phyloP scores from a whole-genome alignment of 2,797 vertebrate species.

The Momotus momota region DNA sequence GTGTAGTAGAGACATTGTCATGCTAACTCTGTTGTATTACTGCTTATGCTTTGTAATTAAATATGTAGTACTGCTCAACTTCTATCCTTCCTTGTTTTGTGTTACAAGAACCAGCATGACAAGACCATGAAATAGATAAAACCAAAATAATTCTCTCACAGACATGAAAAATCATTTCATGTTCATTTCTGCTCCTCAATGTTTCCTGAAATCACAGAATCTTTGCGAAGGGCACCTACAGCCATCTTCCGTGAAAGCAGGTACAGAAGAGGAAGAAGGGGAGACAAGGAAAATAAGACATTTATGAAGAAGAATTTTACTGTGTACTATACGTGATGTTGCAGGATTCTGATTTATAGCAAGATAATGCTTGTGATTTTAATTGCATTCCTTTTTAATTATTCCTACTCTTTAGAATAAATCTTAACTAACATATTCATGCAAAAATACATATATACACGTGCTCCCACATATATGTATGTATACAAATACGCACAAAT shows the following conservation, averaged over 20 bases:
- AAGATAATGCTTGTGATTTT: neutral
- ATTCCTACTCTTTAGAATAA: neutral
- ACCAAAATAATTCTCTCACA: neutral
- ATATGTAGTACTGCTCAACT: neutral
- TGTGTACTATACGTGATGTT: neutral
- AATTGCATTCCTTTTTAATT: neutral
- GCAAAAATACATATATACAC: neutral
- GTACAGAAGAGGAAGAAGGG: neutral
- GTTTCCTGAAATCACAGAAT: neutral
- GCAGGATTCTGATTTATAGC: neutral
- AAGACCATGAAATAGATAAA: neutral
- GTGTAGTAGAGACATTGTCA: slow-evolving; percentile 18
- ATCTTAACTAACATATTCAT: neutral
- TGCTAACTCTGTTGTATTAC: neutral
- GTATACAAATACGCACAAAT: neutral
- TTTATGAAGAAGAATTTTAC: neutral
- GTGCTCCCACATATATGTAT: neutral
- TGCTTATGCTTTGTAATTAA: slow-evolving; percentile 19
- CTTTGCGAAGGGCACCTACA: neutral
- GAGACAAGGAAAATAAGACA: neutral
- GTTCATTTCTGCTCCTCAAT: neutral
- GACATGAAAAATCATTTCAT: neutral
- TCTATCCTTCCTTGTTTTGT: neutral
- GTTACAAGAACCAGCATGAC: neutral
- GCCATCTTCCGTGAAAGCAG: neutral